phyloP scores from a whole-genome alignment of 2,888 invertebrate species.

The Lasius fuliginosus region DNA sequence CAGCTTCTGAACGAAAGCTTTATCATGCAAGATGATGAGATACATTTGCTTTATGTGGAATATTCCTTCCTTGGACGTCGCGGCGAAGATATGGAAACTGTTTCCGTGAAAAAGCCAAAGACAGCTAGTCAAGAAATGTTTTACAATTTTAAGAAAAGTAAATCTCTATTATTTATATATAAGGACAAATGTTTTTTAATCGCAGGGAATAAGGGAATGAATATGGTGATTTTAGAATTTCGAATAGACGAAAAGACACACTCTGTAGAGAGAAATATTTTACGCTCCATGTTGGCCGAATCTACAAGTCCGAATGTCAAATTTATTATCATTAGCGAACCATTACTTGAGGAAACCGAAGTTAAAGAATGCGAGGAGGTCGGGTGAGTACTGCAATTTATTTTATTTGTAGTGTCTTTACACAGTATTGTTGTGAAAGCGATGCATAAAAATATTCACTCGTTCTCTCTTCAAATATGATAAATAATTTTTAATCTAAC shows the following conservation, averaged over 20 bases:
- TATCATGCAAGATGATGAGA: conserved; percentile 71
- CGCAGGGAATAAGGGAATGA: not conserved
- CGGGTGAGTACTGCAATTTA: conserved; percentile 72
- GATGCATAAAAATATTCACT: not conserved
- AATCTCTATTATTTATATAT: conserved; percentile 20
- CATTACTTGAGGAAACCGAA: conserved; percentile 76
- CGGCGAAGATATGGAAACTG: conserved; percentile 81
- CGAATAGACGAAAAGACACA: conserved; percentile 75
- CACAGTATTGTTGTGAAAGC: not conserved
- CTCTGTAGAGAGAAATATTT: conserved; percentile 70
- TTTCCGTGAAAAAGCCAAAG: conserved; percentile 73
- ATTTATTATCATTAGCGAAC: conserved; percentile 81
- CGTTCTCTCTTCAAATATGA: not conserved
- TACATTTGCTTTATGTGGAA: conserved; percentile 79
- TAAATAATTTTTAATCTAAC: conserved; percentile 14
- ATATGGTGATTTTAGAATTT: conserved; percentile 75
- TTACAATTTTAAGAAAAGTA: conserved; percentile 77
- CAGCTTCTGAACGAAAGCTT: conserved; percentile 71
- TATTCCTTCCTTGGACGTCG: conserved; percentile 80
- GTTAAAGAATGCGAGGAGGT: conserved; percentile 81
- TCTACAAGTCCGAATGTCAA: conserved; percentile 75
- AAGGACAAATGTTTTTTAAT: not conserved
- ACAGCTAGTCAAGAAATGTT: conserved; percentile 61
- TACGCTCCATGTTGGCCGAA: conserved; percentile 77
- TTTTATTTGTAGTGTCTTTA: not conserved